Evolutionary conservation across 2,888 invertebrate genomes (phyloP).

Genomic region (Theodoxus fluviatilis): DNA sequence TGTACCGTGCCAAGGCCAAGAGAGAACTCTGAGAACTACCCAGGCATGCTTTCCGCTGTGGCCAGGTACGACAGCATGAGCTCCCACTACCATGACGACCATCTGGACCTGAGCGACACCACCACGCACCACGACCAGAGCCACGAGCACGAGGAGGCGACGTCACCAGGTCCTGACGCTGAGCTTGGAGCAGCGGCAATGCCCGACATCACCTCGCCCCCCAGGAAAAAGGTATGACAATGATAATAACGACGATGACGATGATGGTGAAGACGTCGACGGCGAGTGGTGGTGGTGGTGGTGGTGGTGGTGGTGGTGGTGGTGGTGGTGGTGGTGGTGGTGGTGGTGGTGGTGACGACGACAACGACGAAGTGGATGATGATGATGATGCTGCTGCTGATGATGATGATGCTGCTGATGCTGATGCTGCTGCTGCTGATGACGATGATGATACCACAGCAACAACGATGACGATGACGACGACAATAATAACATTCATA

Average conservation of each 20-base stretch:
- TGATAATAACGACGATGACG: no score
- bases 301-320: background rate
- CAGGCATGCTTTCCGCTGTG: no score
- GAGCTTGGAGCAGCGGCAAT: conserved; percentile 32
- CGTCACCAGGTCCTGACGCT: conserved; percentile 34
- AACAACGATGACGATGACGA: background rate
- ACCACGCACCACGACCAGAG: conserved; percentile 52
- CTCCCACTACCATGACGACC: conserved; percentile 52
- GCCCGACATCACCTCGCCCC: no score
- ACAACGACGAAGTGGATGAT: conserved; percentile 21
- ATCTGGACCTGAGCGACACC: conserved; percentile 54
- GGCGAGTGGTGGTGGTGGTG: no score
- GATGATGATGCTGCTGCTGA: conserved; percentile 14
- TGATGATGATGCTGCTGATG: background rate
- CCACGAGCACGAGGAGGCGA: conserved; percentile 44
- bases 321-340: conserved; percentile 1
- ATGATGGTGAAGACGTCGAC: no score
- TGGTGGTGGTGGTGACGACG: conserved; percentile 14
- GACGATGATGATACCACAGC: background rate
- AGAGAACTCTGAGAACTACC: no score
- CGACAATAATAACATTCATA: background rate
- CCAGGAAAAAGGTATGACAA: no score
- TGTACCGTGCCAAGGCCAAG: no score
- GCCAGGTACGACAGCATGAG: conserved; percentile 59
- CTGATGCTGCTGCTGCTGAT: background rate